phyloP scores from a whole-genome alignment of 1,140 invertebrate genomes.

The Vanessa atalanta region DNA sequence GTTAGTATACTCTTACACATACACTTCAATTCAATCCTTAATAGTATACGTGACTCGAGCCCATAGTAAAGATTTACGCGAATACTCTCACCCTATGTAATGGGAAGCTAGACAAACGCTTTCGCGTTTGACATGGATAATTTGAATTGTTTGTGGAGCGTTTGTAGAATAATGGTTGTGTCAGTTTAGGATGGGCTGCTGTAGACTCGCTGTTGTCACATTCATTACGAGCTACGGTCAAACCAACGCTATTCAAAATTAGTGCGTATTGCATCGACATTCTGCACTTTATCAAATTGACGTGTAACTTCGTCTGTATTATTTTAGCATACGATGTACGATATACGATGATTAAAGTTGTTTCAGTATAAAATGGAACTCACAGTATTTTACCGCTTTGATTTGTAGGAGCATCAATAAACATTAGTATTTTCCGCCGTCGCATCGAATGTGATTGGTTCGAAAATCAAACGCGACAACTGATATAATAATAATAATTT shows the following conservation, averaged over 20 bases:
- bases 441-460: constrained; percentile 7
- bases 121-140: constrained; percentile 19
- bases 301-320: neutral
- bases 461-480: neutral
- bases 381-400: neutral
- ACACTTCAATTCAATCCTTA: constrained; percentile 39
- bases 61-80: constrained; percentile 43
- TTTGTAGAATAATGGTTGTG: constrained; percentile 18
- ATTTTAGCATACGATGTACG: neutral
- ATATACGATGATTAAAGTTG: neutral
- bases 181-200: constrained; percentile 21
- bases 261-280: constrained; percentile 11
- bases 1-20: neutral
- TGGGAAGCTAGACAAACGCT: constrained; percentile 14
- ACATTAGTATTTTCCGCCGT: constrained; percentile 6
- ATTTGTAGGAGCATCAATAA: constrained; percentile 1
- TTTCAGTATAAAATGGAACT: neutral
- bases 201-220: constrained; percentile 22
- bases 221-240: constrained; percentile 16
- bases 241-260: neutral
- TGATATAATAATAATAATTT: neutral
- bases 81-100: constrained; percentile 5
- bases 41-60: constrained; percentile 44
- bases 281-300: constrained; percentile 4
- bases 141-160: constrained; percentile 24